Evolutionary conservation across 2,888 invertebrate species (phyloP), one percentile per base, ranked within the genome.

Genomic region (Papilio demoleus): DNA sequence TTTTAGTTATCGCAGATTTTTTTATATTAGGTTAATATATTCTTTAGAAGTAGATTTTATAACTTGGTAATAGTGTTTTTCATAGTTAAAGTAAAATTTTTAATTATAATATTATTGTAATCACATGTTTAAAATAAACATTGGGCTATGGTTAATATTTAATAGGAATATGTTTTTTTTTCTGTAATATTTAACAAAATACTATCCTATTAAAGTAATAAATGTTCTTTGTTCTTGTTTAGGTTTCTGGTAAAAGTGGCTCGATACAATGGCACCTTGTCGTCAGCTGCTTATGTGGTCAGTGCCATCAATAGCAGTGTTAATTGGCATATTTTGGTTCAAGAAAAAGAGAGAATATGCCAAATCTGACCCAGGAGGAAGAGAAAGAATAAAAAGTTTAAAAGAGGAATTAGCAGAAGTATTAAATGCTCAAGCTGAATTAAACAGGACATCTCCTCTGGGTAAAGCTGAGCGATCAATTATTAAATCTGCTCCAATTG

Each of bases 301-400:
- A 80, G 93, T 97, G 79, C 96, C 97, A 84, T 95, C 96, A 80
- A 94, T 96, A 92, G 96, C 96, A 80, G 94, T 96, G 81, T 93
- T 96, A 81, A 93, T 97, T 88, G 96, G 96, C 79, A 94, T 96
- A 86, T 95, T 95, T 85, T 97, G 96, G 97, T 96, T 95, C 94
- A 95, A 95, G 92, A 96, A 95, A 93, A 96, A 95, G 93, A 94
- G 95, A 92, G 94, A 94, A 87, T 94, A 94, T 83, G 94, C 94
- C 85, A 94, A 93, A 94, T 95, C 94, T 95, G 96, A 96, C 94
- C 95, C 95, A 75, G 95, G 95, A 81, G 95, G 95, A 93, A 92
- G 92, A 86, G 91, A 90, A 83, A 88, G 81, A 76, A 84, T 90
- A 80, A 93, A 91, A 87, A 89, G 82, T 78, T 82, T 92, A 70